Base-by-base conservation (phyloP, 2,888 invertebrate genomes). In the Hemicrepidius hirtus region DNA sequence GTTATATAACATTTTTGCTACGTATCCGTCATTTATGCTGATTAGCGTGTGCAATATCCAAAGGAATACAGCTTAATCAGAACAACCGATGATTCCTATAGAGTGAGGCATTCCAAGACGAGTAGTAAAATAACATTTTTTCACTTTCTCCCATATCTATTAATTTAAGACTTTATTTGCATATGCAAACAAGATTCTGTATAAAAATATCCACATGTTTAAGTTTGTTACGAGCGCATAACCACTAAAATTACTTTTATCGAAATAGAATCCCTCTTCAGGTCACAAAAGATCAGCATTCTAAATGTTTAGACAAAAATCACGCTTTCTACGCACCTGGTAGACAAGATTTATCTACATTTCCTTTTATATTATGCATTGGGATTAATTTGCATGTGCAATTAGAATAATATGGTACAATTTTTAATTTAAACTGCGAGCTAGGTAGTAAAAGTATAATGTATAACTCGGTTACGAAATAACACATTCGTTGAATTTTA, bases 331-430 rank as follows among this genome's bases (percentile, higher is more conserved):
- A 53, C 28, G 28, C 53, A 53, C 53, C 53, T 53, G 53, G 28
- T 49, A 7, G 21, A 21, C 21, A 28, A 53, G 53, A 53, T 53
- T 53, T 53, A 53, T 32, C 24, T 9, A 44, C 21, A 13, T 53
- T 53, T 24, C 53, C 53, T 53, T 53, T 32, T 53, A 53, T 32
- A 53, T 53, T 53, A 53, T 53, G 53, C 53, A 53, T 53, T 53
- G 13, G 7, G 28, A 28, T 32, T 53, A 53, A 53, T 53, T 53
- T 53, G 9, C 53, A 53, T 53, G 53, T 53, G 28, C 53, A 28
- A 53, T 53, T 53, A 32, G 24, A 53, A 28, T n/a, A n/a, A n/a
- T 53, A 53, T 13, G 28, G 53, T 32, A 3, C 9, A 12, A 24
- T 32, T 53, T 53, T 53, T 21, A n/a, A 24, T 21, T 53, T 10